Conservation (phyloP, 2,113 vertebrate species). For the Vombatus ursinus region DNA sequence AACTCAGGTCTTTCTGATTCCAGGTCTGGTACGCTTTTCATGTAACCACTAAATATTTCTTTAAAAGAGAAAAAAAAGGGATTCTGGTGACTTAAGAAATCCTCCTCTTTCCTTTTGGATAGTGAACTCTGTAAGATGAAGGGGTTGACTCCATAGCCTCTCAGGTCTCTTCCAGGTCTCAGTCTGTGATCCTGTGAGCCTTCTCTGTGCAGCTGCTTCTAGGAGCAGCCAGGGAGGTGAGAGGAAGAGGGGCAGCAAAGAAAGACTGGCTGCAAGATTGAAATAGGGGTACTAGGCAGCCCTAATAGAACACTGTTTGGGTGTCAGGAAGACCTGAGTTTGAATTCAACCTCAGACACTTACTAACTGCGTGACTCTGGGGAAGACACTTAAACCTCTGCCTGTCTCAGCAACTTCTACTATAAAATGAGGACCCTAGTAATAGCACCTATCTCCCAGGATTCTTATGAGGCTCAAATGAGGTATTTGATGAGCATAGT, state of each 20-base stretch:
- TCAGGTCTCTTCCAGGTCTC: background rate
- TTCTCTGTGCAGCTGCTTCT: background rate
- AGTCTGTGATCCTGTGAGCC: background rate
- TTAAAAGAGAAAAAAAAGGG: background rate
- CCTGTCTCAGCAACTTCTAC: background rate
- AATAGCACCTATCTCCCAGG: background rate
- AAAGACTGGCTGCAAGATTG: background rate
- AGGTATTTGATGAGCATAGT: too few species aligned
- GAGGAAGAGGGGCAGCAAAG: background rate
- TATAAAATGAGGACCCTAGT: background rate
- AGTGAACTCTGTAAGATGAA: too few species aligned
- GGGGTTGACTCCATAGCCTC: too few species aligned
- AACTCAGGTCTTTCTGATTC: background rate
- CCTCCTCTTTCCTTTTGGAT: background rate
- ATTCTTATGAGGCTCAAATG: background rate
- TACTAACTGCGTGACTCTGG: background rate
- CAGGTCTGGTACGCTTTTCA: background rate
- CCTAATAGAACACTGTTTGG: background rate
- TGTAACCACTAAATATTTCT: background rate
- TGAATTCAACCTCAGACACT: background rate
- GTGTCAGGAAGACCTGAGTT: background rate
- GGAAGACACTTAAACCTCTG: background rate
- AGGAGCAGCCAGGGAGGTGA: background rate
- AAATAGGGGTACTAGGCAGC: background rate
- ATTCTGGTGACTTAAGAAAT: slow-evolving; percentile 5